Conservation (phyloP, 2,797 vertebrate species). For the Emys orbicularis region DNA sequence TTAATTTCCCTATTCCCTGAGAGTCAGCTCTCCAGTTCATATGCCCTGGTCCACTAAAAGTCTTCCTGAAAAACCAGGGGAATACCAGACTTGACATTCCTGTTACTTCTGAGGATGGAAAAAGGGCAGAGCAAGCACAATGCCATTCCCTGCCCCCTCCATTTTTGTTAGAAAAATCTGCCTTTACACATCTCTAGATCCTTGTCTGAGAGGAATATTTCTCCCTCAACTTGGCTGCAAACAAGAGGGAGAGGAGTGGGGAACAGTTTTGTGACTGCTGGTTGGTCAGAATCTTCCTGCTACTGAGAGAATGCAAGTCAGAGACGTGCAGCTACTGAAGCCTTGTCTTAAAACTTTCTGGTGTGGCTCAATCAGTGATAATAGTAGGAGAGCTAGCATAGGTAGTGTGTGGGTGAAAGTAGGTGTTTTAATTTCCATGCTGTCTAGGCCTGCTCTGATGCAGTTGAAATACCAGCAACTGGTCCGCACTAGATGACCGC, state of each 20-base stretch:
- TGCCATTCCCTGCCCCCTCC: background rate
- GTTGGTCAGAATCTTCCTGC: background rate
- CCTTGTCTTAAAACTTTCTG: background rate
- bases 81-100: background rate
- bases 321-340: background rate
- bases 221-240: background rate
- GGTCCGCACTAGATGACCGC: background rate
- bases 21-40: background rate
- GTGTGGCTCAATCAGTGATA: slow-evolving; percentile 11
- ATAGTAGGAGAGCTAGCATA: background rate
- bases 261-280: background rate
- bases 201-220: background rate
- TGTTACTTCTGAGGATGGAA: background rate
- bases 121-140: background rate
- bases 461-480: background rate
- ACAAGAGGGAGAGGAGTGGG: background rate
- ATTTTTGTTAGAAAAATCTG: background rate
- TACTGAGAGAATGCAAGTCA: background rate
- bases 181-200: background rate
- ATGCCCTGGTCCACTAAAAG: background rate
- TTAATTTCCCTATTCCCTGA: background rate
- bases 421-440: background rate
- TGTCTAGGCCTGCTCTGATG: background rate
- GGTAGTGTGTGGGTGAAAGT: background rate
- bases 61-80: background rate